Evolutionary conservation across 2,113 vertebrate species (phyloP).

Genomic region (Pelecanus crispus): DNA sequence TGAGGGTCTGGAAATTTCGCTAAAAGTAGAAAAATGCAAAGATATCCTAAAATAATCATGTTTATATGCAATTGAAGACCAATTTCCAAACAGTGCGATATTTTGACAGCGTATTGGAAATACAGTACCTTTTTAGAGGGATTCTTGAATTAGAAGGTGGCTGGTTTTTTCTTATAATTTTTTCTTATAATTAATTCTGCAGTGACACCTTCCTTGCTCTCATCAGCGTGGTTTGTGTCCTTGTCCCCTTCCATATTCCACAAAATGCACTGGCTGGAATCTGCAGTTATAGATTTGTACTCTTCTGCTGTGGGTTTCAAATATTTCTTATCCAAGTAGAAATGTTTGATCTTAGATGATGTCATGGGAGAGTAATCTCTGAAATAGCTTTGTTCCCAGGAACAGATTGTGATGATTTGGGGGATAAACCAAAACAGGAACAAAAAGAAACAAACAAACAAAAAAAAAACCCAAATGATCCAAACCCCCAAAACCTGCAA

Average conservation of each 20-base stretch:
- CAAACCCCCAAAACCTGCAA: neutral
- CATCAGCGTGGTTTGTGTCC: neutral
- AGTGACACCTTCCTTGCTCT: neutral
- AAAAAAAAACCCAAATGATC: rapidly evolving
- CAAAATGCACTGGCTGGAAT: conserved; percentile 10
- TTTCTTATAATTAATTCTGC: neutral
- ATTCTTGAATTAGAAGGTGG: neutral
- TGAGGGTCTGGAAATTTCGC: neutral
- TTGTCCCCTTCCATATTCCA: neutral
- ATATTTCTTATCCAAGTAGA: neutral
- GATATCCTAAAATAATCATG: neutral
- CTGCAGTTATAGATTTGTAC: neutral
- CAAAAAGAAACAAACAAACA: neutral
- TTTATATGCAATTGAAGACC: neutral
- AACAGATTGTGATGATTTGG: neutral
- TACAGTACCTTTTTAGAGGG: neutral
- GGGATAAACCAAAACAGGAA: neutral
- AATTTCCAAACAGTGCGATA: neutral
- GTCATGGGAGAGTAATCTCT: neutral
- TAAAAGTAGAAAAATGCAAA: neutral
- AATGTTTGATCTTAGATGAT: neutral
- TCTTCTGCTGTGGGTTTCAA: neutral
- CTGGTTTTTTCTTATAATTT: neutral
- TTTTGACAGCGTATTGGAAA: neutral
- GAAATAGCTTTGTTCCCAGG: neutral